Percentiles rank a stretch among this genome's conserved stretches.
Evolutionary conservation across 53 echinoderm and acorn worm species (phyloP).

Genomic region (Arbacia lixula): DNA sequence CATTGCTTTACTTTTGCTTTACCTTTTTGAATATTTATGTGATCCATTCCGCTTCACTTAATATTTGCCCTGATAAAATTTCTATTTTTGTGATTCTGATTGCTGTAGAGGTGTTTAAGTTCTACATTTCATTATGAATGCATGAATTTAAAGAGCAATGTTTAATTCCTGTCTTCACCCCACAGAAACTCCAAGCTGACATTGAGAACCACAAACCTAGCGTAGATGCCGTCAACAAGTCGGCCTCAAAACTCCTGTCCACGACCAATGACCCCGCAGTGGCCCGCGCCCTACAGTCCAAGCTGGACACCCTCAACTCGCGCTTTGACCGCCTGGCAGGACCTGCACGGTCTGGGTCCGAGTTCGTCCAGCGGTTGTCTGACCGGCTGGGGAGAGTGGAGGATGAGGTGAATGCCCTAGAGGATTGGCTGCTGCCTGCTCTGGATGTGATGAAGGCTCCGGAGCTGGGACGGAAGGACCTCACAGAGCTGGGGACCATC

Average conservation of each 20-base stretch:
- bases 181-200: constrained; percentile 79
- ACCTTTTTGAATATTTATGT: too few species aligned
- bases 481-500: constrained; percentile 77
- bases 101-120: too few species aligned
- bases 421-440: constrained; percentile 94
- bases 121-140: too few species aligned
- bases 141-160: too few species aligned
- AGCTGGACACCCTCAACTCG: constrained; percentile 86
- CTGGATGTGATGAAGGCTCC: constrained; percentile 85
- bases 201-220: constrained; percentile 83
- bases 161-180: too few species aligned
- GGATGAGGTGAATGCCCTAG: constrained; percentile 88
- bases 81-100: too few species aligned
- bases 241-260: constrained; percentile 84
- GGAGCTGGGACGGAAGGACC: constrained; percentile 84
- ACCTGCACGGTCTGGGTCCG: constrained; percentile 75
- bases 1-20: too few species aligned
- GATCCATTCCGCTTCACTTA: too few species aligned
- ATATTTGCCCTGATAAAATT: too few species aligned
- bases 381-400: constrained; percentile 79
- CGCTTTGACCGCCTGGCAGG: constrained; percentile 70
- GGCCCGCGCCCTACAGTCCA: constrained; percentile 77
- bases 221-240: constrained; percentile 85
- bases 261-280: constrained; percentile 84
- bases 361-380: constrained; percentile 77